A percentile compares a stretch with the other conserved stretches of the same genome.
These are phyloP conservation scores for Thecophora atra DNA, from an alignment of 2,888 invertebrate genomes.

Conservation along the genomic window DNA sequence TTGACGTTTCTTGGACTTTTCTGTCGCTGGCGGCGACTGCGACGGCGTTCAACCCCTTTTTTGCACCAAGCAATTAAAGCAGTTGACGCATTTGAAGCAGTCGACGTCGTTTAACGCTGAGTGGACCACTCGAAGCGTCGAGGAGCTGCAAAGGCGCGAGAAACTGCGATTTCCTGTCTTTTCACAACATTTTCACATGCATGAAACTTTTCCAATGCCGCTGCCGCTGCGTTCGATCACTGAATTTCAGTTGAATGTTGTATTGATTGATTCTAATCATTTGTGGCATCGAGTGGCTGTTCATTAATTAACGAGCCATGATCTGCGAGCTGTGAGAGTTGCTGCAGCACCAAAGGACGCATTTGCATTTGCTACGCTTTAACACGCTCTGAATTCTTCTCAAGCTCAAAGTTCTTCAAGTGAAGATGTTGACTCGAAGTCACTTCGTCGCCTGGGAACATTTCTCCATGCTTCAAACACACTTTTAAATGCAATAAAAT, in stretches of 20 bases:
- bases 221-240: background rate
- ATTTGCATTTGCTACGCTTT: slow-evolving; percentile 55
- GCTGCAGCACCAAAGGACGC: slow-evolving; percentile 41
- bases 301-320: slow-evolving; percentile 45
- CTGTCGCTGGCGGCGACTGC: no score
- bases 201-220: background rate
- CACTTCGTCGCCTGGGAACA: background rate
- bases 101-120: slow-evolving; percentile 41
- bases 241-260: background rate
- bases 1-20: no score
- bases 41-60: no score
- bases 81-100: slow-evolving; percentile 13
- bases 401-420: background rate
- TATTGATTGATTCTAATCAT: slow-evolving; percentile 52
- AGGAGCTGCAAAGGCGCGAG: slow-evolving; percentile 27
- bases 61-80: no score
- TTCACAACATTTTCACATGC: slow-evolving; percentile 35
- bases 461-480: no score
- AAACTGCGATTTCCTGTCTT: slow-evolving; percentile 21
- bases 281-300: slow-evolving; percentile 55
- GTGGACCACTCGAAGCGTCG: slow-evolving; percentile 33
- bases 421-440: background rate
- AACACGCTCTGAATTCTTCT: slow-evolving; percentile 45
- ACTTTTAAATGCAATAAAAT: no score
- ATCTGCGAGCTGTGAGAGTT: slow-evolving; percentile 39